Base-by-base conservation (phyloP, 2,113 vertebrate genomes). In the Saccopteryx bilineata region DNA sequence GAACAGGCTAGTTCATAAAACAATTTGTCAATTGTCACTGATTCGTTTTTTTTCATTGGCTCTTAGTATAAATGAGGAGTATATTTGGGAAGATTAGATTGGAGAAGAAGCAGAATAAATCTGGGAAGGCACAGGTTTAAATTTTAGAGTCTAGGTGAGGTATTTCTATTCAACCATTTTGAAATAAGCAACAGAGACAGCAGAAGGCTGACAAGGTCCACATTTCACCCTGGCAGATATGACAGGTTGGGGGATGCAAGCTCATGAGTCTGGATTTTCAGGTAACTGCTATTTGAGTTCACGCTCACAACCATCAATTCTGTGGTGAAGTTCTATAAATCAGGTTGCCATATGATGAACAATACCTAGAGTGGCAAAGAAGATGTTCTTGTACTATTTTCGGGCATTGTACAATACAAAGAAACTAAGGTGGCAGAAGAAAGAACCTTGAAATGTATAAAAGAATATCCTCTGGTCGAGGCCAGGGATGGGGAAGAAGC, bases 201-300 rank as follows among this genome's bases (percentile, higher is more conserved):
- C 52, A 96, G 87, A 85, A 96, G 65, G 46, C 50, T 1, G 46
- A 48, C 52, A 66, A 88, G 54, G 39, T 26, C 1, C 39, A 76
- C 65, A 9, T 52, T 90, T 85, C 31, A 75, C 31, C 28, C 81
- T 52, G 50, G 92, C 46, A 54, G 61, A 82, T 56, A 52, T 79
- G 86, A 91, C 54, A 66, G 48, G 87, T 1, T 24, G 75, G 65
- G 56, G 75, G 23, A 60, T 6, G 39, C 63, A 96, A 69, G 10
- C 52, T 79, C 85, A 5, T 31, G 76, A 63, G 50, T 85, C 81
- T 94, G 74, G 76, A 72, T 94, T 92, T 92, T 72, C 90, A 94
- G 92, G 96, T 96, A 95, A 76, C 69, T 93, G 76, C 76, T 93
- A 9, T 90, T 72, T 69, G 87, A 93, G 72, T 74, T 95, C 78